Percentiles rank a stretch among this genome's conserved stretches.
phyloP scores from a whole-genome alignment of 2,797 vertebrate species.

The Tangara arthus region DNA sequence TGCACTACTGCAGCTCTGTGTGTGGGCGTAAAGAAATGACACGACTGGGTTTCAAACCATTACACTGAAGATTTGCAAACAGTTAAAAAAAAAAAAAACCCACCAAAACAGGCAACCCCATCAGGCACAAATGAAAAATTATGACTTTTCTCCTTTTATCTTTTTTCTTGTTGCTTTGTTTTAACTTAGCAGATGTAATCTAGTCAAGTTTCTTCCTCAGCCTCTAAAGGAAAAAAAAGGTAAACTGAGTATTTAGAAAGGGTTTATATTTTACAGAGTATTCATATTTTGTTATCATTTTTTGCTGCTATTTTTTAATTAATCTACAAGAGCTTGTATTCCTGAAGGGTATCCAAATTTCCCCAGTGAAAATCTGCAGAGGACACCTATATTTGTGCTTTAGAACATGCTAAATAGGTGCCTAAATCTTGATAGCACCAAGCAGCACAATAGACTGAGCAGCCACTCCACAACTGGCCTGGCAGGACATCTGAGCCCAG shows the following conservation, averaged over 20 bases:
- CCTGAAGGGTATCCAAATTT: background rate
- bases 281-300: background rate
- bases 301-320: background rate
- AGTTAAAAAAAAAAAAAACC: slow-evolving; percentile 67
- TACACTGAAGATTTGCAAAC: slow-evolving; percentile 81
- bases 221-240: background rate
- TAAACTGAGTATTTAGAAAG: background rate
- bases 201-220: background rate
- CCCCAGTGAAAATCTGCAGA: background rate
- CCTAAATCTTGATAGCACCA: background rate
- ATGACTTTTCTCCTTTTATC: slow-evolving; percentile 2
- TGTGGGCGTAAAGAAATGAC: slow-evolving; percentile 81
- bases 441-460: background rate
- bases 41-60: slow-evolving; percentile 82
- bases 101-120: slow-evolving; percentile 24
- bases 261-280: background rate
- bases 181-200: background rate
- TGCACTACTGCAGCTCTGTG: slow-evolving; percentile 77
- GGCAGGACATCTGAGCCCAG: background rate
- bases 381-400: background rate
- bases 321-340: background rate
- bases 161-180: background rate
- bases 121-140: slow-evolving; percentile 64
- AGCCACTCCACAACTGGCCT: background rate
- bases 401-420: background rate